Conservation (phyloP, 2,113 vertebrate genomes). For the Brachyistius frenatus region DNA sequence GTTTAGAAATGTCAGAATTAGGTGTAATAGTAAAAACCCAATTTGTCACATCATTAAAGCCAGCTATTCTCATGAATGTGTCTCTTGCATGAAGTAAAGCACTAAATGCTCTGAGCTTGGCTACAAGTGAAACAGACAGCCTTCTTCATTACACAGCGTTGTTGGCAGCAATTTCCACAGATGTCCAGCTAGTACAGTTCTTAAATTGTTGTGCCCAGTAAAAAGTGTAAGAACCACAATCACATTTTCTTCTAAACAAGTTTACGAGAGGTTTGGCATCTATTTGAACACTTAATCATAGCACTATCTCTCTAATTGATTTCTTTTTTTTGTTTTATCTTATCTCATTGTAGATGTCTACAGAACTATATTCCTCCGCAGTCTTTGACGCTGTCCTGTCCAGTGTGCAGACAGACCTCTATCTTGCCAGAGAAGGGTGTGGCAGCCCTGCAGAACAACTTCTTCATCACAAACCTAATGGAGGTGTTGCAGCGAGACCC, state of each 20-base stretch:
- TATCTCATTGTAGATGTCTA: conserved; percentile 85
- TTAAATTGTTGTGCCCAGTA: neutral
- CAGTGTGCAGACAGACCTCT: conserved; percentile 95
- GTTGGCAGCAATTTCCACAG: conserved; percentile 42
- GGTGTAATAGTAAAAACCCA: neutral
- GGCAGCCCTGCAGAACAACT: conserved; percentile 94
- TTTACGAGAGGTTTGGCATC: too few relatives aligned
- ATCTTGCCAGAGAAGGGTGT: conserved; percentile 95
- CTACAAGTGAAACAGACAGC: conserved; percentile 25
- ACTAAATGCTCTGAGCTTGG: conserved; percentile 19
- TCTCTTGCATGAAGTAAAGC: conserved; percentile 33
- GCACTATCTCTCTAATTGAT: neutral
- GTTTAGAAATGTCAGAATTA: conserved; percentile 7
- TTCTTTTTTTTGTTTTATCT: neutral
- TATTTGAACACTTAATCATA: neutral
- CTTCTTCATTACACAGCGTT: conserved; percentile 21
- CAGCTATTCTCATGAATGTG: conserved; percentile 27
- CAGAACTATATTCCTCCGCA: conserved; percentile 96
- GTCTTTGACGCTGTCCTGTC: conserved; percentile 93
- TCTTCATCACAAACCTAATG: conserved; percentile 98
- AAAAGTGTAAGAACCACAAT: neutral
- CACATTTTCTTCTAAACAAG: too few relatives aligned
- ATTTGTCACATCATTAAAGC: neutral
- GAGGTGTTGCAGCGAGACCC: conserved; percentile 92
- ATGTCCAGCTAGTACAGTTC: conserved; percentile 17